These are phyloP conservation scores for Drosophila teissieri DNA, from an alignment of 1,140 invertebrate species.

Conservation along the genomic window DNA sequence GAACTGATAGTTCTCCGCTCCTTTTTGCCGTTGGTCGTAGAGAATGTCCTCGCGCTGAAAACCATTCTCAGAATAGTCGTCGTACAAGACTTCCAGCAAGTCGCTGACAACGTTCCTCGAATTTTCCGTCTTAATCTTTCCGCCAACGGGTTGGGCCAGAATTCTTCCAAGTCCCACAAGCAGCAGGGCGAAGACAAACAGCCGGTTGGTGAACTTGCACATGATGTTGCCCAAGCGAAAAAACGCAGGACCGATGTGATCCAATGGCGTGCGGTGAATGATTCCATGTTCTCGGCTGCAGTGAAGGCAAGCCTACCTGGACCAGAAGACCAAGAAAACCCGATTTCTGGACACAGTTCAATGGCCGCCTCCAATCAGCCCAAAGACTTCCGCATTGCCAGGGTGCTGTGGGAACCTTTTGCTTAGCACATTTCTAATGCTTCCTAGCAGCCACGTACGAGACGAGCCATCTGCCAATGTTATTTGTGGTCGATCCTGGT, in stretches of 20 bases:
- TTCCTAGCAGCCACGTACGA: constrained; percentile 34
- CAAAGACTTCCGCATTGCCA: constrained; percentile 76
- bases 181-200: constrained; percentile 71
- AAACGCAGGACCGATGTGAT: constrained; percentile 57
- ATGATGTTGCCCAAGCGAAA: constrained; percentile 56
- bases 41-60: constrained; percentile 69
- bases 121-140: constrained; percentile 12
- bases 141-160: constrained; percentile 23
- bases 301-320: constrained; percentile 46
- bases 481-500: neutral
- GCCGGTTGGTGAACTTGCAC: constrained; percentile 81
- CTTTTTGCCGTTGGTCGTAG: constrained; percentile 79
- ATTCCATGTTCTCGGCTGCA: constrained; percentile 37
- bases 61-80: constrained; percentile 66
- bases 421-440: constrained; percentile 55
- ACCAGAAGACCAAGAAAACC: constrained; percentile 52
- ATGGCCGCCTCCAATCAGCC: constrained; percentile 44
- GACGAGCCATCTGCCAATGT: neutral
- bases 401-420: constrained; percentile 56
- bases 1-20: constrained; percentile 68
- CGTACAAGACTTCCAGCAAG: constrained; percentile 60
- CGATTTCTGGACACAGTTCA: constrained; percentile 69
- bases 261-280: constrained; percentile 59
- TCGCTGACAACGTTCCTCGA: constrained; percentile 44
- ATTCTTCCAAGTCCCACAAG: constrained; percentile 15